Evolutionary conservation across 2,888 invertebrate species (phyloP).

Genomic region (Orchesella flavescens): DNA sequence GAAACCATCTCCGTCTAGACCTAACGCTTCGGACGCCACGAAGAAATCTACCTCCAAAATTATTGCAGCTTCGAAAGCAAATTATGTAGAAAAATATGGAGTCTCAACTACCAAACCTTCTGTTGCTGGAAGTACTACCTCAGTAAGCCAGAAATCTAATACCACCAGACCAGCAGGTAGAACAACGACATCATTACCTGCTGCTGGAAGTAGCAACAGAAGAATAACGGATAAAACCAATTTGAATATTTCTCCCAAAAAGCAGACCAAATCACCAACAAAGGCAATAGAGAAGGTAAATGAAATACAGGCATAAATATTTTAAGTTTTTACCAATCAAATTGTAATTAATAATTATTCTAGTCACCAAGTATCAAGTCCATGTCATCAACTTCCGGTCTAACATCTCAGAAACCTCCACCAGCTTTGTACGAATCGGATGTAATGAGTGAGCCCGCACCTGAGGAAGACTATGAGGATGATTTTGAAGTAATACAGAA

Average conservation of each 20-base stretch:
- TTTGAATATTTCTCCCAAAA: too few relatives aligned
- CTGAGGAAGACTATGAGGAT: constrained; percentile 48
- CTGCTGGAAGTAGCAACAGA: neutral
- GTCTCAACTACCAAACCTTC: neutral
- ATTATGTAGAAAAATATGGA: constrained; percentile 46
- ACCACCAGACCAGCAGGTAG: neutral
- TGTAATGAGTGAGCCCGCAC: constrained; percentile 11
- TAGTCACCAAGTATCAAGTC: constrained; percentile 13
- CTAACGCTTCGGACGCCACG: neutral
- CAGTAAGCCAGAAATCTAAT: neutral
- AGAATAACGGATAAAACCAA: too few relatives aligned
- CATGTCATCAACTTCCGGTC: constrained; percentile 1
- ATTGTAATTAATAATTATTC: neutral
- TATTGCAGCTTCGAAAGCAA: constrained; percentile 41
- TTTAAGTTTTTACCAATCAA: too few relatives aligned
- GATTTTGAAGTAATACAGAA: constrained; percentile 48
- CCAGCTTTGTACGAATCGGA: constrained; percentile 30
- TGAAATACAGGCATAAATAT: too few relatives aligned
- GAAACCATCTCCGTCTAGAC: neutral
- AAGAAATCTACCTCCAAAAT: constrained; percentile 45
- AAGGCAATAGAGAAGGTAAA: too few relatives aligned
- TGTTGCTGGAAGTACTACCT: neutral
- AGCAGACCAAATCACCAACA: too few relatives aligned
- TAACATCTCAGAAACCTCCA: constrained; percentile 31
- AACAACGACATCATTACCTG: too few relatives aligned